These are phyloP conservation scores for Leptoclinus maculatus DNA, from an alignment of 2,797 vertebrate species.

Conservation along the genomic window DNA sequence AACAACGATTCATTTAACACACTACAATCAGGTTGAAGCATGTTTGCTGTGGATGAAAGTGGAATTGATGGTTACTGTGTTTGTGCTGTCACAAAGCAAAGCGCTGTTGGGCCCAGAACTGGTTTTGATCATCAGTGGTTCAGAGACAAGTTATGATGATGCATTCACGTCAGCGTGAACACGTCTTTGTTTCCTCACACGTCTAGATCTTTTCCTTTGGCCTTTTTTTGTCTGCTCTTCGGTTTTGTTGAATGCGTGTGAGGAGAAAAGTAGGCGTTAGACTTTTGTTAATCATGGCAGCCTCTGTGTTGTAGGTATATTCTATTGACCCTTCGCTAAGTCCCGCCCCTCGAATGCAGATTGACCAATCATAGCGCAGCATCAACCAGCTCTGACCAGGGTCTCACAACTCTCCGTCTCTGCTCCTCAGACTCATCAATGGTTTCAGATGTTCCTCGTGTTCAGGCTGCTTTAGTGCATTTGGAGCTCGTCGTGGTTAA, in stretches of 20 bases:
- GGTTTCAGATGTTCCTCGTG: no score
- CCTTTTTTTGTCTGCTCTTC: constrained; percentile 25
- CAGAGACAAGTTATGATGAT: not conserved
- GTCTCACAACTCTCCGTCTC: no score
- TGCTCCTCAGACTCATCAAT: no score
- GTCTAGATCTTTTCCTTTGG: constrained; percentile 2
- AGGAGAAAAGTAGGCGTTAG: constrained; percentile 14
- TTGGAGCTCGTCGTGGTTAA: no score
- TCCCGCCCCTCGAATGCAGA: not conserved
- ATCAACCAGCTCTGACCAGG: not conserved
- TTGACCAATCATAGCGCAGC: not conserved
- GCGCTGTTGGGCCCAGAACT: not conserved
- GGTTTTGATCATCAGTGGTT: constrained; percentile 16
- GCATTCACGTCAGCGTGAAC: constrained; percentile 8
- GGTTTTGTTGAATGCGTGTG: not conserved
- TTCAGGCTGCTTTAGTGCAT: no score
- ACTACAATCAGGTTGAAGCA: not conserved
- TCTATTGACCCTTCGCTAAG: not conserved
- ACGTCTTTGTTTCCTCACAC: not conserved
- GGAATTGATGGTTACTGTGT: not conserved
- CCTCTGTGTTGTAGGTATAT: constrained; percentile 10
- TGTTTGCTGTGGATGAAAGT: constrained; percentile 2
- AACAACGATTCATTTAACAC: not conserved
- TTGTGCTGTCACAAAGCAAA: constrained; percentile 1
- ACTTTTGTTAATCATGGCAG: not conserved